Base-by-base conservation (phyloP, 2,888 invertebrate genomes). In the Ommatoiulus sabulosus region DNA sequence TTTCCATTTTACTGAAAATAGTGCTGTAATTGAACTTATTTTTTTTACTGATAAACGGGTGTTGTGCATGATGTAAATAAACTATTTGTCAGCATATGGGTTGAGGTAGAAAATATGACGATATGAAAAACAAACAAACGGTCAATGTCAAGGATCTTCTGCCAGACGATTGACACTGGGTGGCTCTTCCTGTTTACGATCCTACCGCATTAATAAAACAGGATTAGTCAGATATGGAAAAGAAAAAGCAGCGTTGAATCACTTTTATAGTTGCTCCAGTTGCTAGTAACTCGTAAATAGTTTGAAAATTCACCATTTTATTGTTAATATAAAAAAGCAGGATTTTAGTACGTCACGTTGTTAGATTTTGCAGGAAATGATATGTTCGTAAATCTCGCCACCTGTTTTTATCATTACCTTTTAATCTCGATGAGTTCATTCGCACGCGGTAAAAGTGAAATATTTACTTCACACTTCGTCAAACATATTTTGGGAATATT, bases 351-450 rank as follows among this genome's bases (percentile, higher is more conserved):
- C 63, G 8, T 20, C n/a, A 63, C 20, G n/a, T 20, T 20, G n/a
- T 20, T 12, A 20, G 63, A 63, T 63, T 63, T 63, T 63, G 63
- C 63, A 63, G 63, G 63, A 63, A n/a, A 20, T 63, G 63, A 63
- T 20, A 35, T 35, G 63, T 4, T n/a, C 2, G n/a, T 20, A 20
- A 20, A 63, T 63, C 8, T 63, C n/a, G 72, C 24, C 72, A 24
- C 24, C 10, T 72, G 72, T 72, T 72, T 24, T 7, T 72, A 72
- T 24, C 24, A 10, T 72, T 17, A 52, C 46, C 15, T 72, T 72
- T 72, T 72, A 72, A 72, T 72, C 24, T 72, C 72, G 24, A 72
- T n/a, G 72, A 72, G 72, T 72, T 72, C 72, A 24, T 72, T 72
- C 24, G 12, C 72, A 63, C 63, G 5, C 63, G 20, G 17, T n/a